phyloP scores from a whole-genome alignment of 2,888 invertebrate species.

The Biston betularia region DNA sequence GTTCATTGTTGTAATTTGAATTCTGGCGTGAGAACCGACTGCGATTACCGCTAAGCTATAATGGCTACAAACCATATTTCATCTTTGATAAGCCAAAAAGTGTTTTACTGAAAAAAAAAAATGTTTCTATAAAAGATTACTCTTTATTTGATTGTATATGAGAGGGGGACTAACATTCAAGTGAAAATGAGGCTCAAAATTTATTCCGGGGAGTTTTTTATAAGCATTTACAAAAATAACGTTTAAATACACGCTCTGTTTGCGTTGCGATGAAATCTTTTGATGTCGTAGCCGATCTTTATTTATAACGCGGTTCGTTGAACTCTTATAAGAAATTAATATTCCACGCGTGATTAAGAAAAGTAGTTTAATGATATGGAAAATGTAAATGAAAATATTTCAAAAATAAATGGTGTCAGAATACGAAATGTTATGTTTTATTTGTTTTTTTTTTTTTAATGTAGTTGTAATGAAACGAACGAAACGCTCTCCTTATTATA shows the following conservation, averaged over 20 bases:
- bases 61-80: too few relatives aligned
- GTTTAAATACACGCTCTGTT: conserved; percentile 34
- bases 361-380: conserved; percentile 4
- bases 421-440: too few relatives aligned
- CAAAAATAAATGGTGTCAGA: background rate
- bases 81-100: too few relatives aligned
- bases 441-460: too few relatives aligned
- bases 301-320: conserved; percentile 37
- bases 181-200: conserved; percentile 13
- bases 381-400: background rate
- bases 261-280: conserved; percentile 28
- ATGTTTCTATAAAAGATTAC: background rate
- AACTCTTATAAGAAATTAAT: conserved; percentile 30
- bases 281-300: conserved; percentile 35
- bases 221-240: conserved; percentile 36
- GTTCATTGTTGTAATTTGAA: too few relatives aligned
- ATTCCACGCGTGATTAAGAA: conserved; percentile 13
- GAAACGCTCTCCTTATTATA: too few relatives aligned
- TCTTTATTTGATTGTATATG: background rate
- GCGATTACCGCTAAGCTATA: too few relatives aligned
- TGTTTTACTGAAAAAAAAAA: background rate
- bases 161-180: background rate
- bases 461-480: too few relatives aligned
- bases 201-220: conserved; percentile 28
- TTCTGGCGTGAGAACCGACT: too few relatives aligned